Base-by-base conservation (phyloP, 2,797 vertebrate genomes). In the Parauchenoglanis punctatus region DNA sequence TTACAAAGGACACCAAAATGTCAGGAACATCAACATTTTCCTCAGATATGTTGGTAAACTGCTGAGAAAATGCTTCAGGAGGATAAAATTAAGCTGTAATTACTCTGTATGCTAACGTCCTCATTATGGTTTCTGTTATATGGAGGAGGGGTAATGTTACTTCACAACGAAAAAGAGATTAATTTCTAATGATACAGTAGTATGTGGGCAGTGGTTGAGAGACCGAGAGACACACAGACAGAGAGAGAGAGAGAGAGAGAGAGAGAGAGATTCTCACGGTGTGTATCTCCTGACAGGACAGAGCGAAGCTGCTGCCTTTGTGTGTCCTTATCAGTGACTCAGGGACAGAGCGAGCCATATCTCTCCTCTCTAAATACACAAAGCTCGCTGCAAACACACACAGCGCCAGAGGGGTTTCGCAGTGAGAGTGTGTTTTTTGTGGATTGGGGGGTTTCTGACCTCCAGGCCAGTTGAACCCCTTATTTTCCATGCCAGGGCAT, bases 401-500 rank as follows among this genome's bases (percentile, higher is more conserved):
- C 78, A 61, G 40, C 56, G 40, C 67, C 61, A 63, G 68, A 54
- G 67, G 81, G 75, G 49, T 72, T 46, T 80, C 31, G 15, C n/a
- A 75, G 63, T 20, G 58, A 35, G 54, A 58, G 82, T 70, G 81
- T 77, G 70, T 86, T 84, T 87, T 86, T 81, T 73, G 78, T 68
- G 70, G 81, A 12, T 65, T 82, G 44, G 61, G 81, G 86, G 83
- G 87, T 88, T 87, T 44, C 86, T 94, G 94, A 95, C 92, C 94
- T 95, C 92, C 92, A 93, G 94, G 92, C 93, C 93, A 93, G 91
- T 91, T 90, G 88, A 91, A 91, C 90, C 56, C 91, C 92, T 94
- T 88, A 90, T 95, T 93, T 94, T 92, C 93, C 92, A 92, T 83
- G 78, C 89, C 88, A 91, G 70, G 86, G 49, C 81, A 58, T 81